These are phyloP conservation scores for Ginglymostoma cirratum DNA, from an alignment of 2,113 vertebrate genomes.

Conservation along the genomic window DNA sequence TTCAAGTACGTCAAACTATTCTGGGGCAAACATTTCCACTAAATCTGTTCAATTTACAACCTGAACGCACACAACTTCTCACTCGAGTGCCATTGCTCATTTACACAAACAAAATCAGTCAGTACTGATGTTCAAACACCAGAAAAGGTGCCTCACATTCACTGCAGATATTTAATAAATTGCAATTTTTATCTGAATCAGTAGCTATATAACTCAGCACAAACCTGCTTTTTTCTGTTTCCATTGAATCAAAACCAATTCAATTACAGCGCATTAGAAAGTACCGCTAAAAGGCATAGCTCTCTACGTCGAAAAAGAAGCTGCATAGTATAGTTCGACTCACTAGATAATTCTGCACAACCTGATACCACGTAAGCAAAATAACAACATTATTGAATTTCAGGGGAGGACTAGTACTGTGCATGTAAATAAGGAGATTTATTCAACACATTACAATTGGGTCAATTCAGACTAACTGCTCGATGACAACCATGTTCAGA, in stretches of 20 bases:
- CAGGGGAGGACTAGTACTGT: neutral
- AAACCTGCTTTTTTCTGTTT: neutral
- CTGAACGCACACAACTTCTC: neutral
- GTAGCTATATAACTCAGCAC: neutral
- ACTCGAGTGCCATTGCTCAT: neutral
- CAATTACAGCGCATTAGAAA: neutral
- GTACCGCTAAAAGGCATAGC: neutral
- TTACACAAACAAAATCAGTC: neutral
- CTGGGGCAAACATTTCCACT: neutral
- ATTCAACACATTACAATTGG: neutral
- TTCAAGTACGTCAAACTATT: neutral
- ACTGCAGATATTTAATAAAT: neutral
- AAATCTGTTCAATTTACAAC: neutral
- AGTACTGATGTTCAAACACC: neutral
- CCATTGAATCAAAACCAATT: neutral
- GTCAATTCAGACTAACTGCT: neutral
- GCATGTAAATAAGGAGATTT: neutral
- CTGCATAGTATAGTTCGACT: neutral
- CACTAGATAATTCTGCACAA: neutral
- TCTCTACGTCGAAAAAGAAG: neutral
- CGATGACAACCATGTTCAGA: neutral
- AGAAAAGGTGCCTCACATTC: neutral
- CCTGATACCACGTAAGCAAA: neutral
- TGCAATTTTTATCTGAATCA: neutral
- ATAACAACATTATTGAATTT: neutral